phyloP scores from a whole-genome alignment of 2,113 vertebrate genomes.

The Gambusia affinis region DNA sequence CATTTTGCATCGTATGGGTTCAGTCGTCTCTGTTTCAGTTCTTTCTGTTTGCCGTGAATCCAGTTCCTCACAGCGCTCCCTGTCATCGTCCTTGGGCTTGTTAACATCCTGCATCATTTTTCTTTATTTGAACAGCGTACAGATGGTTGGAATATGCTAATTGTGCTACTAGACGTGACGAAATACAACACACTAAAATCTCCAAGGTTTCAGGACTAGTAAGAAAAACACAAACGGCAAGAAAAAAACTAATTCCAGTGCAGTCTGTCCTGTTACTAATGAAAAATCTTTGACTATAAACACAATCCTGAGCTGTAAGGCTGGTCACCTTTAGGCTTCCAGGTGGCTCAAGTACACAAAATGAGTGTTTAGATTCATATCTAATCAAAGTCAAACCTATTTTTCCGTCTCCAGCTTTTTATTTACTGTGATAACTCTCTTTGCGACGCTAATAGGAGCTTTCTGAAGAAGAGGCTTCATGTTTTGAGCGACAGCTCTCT shows the following conservation, averaged over 20 bases:
- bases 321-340: conserved; percentile 19
- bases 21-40: neutral
- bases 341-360: neutral
- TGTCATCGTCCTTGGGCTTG: neutral
- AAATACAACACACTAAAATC: neutral
- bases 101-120: conserved; percentile 9
- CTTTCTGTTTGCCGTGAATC: conserved; percentile 8
- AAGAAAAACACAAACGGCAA: neutral
- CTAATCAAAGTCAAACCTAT: conserved; percentile 60
- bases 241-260: neutral
- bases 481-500: conserved; percentile 25
- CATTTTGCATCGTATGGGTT: neutral
- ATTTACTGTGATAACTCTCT: conserved; percentile 44
- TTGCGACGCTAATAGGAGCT: conserved; percentile 49
- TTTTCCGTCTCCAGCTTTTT: conserved; percentile 21
- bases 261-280: neutral
- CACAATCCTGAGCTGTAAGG: neutral
- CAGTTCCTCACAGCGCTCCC: neutral
- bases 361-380: conserved; percentile 27
- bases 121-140: neutral
- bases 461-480: conserved; percentile 35
- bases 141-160: neutral
- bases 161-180: neutral
- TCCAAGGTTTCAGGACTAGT: neutral
- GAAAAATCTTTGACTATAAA: neutral